Conservation (phyloP, 2,888 invertebrate genomes). For the Sylvicola cinctus region DNA sequence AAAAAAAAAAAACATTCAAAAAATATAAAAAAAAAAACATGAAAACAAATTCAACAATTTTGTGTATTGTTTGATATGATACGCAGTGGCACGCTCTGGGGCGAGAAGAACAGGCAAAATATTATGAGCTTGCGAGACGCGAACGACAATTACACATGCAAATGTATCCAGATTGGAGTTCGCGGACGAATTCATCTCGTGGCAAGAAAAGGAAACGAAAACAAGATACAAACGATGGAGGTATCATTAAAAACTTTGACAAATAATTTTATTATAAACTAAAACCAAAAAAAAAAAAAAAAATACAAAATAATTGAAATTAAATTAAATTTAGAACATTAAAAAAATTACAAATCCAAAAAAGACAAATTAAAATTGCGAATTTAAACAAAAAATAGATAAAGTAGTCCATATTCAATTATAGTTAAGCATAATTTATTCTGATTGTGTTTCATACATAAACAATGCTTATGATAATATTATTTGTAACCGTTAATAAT, state of each 20-base stretch:
- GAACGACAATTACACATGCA: constrained; percentile 98
- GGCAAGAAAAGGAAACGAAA: constrained; percentile 99
- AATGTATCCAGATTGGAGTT: constrained; percentile 98
- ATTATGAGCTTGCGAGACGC: constrained; percentile 97
- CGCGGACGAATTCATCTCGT: constrained; percentile 98
- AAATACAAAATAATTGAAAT: not conserved
- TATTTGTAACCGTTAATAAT: too few species aligned
- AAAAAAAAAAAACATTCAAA: too few species aligned
- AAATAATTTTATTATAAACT: constrained; percentile 8
- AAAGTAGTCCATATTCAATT: too few species aligned
- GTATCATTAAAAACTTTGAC: constrained; percentile 31
- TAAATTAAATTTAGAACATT: not conserved
- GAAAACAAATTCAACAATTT: too few species aligned
- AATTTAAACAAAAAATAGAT: too few species aligned
- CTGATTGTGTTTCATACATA: too few species aligned
- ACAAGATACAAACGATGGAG: constrained; percentile 93
- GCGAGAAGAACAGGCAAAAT: constrained; percentile 97
- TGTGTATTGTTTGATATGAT: too few species aligned
- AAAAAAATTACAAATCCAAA: not conserved
- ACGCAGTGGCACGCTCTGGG: constrained; percentile 97
- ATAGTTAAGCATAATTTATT: too few species aligned
- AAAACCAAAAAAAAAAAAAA: constrained; percentile 1
- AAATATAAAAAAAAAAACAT: too few species aligned
- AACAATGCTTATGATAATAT: too few species aligned
- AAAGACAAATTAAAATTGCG: too few species aligned